phyloP scores from a whole-genome alignment of 1,140 invertebrate species.

The Drosophila burlai region DNA sequence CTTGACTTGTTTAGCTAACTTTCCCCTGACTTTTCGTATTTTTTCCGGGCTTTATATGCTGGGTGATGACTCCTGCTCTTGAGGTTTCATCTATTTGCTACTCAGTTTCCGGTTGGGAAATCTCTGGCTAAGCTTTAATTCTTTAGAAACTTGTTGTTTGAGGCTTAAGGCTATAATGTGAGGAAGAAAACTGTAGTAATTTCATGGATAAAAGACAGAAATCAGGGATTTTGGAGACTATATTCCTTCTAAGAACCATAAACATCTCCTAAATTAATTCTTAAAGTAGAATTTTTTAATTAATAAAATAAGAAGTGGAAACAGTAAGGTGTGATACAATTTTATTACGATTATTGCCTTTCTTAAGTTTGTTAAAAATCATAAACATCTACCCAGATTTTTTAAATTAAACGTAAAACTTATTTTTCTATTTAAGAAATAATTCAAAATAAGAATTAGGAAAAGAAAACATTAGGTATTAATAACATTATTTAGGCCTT shows the following conservation, averaged over 20 bases:
- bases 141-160: not conserved
- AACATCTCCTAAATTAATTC: not conserved
- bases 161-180: not conserved
- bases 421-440: not conserved
- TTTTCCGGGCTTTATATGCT: slow-evolving; percentile 20
- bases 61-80: slow-evolving; percentile 5
- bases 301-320: not conserved
- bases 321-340: too few relatives aligned
- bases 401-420: not conserved
- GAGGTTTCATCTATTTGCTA: slow-evolving; percentile 12
- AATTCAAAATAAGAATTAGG: not conserved
- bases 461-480: too few relatives aligned
- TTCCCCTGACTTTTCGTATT: slow-evolving; percentile 34
- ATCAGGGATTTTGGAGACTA: not conserved
- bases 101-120: not conserved
- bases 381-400: not conserved
- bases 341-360: not conserved
- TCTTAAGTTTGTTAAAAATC: not conserved
- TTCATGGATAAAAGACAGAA: not conserved
- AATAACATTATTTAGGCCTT: too few relatives aligned
- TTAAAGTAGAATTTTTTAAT: not conserved
- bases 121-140: slow-evolving; percentile 1
- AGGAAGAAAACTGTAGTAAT: not conserved
- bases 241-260: not conserved
- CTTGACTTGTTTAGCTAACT: slow-evolving; percentile 38